Base-by-base conservation (phyloP, 2,888 invertebrate genomes). In the Nemotelus nigrinus region DNA sequence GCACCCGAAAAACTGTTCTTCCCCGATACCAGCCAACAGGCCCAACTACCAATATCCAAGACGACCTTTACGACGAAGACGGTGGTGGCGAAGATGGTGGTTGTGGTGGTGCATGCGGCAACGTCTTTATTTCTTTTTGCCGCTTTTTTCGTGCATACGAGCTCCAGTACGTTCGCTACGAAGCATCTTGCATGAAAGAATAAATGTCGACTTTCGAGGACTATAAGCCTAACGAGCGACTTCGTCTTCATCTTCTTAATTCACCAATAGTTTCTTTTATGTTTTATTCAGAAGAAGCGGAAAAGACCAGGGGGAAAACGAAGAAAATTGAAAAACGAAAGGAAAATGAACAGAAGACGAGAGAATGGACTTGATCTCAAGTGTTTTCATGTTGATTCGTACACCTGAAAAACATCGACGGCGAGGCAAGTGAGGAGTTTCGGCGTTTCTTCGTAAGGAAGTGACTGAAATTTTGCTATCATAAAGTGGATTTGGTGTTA, bases 401-500 rank as follows among this genome's bases (percentile, higher is more conserved):
- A 60, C n/a, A 60, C 60, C 39, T 25, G 60, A 41, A 60, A 25
- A 25, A 25, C 25, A 25, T 25, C 25, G 25, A 25, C 25, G 8
- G 43, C 63, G 3, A 43, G 63, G 63, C 63, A 39, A 55, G 25
- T 60, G 47, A 70, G 53, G 55, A 70, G 53, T 70, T 70, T 55
- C 7, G 41, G 6, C 8, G 25, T n/a, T n/a, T 8, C n/a, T 6
- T 10, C 3, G 50, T 25, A 67, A 67, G 39, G 50, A 67, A 70
- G 70, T 70, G 70, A 70, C 39, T 53, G 55, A 53, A 55, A 53
- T 70, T 47, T 70, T 53, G 25, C 43, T 70, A 55, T 53, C 4
- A 43, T 43, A 70, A 65, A 70, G 70, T 70, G 70, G 70, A 70
- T 55, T 53, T 55, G 53, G 70, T 67, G 67, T 47, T 39, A 43